Conservation (phyloP, 2,888 invertebrate genomes). For the Gortyna flavago region DNA sequence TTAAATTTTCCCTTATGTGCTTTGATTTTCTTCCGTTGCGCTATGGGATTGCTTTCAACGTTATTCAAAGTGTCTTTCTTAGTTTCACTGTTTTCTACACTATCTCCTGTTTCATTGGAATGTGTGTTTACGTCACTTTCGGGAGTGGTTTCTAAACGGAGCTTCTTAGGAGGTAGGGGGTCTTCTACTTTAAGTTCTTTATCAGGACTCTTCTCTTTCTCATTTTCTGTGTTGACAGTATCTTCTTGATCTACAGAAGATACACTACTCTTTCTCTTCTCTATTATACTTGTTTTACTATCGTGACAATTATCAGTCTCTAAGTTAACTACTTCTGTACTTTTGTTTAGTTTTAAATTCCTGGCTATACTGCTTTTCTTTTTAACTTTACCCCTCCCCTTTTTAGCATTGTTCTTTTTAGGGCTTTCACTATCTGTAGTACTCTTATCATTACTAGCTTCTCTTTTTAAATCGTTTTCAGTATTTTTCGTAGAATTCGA, state of each 20-base stretch:
- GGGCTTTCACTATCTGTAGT: slow-evolving; percentile 78
- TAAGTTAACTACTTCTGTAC: slow-evolving; percentile 77
- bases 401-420: slow-evolving; percentile 81
- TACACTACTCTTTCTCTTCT: slow-evolving; percentile 86
- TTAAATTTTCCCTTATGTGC: slow-evolving; percentile 85
- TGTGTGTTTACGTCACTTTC: slow-evolving; percentile 82
- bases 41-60: slow-evolving; percentile 69
- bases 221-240: slow-evolving; percentile 71
- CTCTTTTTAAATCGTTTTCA: slow-evolving; percentile 76
- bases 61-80: slow-evolving; percentile 76
- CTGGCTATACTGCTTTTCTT: slow-evolving; percentile 77
- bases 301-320: slow-evolving; percentile 82
- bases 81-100: slow-evolving; percentile 71
- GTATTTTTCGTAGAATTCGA: slow-evolving; percentile 76
- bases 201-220: slow-evolving; percentile 79
- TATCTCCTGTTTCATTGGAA: slow-evolving; percentile 82
- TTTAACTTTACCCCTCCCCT: slow-evolving; percentile 82
- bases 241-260: slow-evolving; percentile 85
- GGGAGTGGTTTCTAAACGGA: slow-evolving; percentile 83
- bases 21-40: slow-evolving; percentile 85
- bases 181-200: slow-evolving; percentile 81
- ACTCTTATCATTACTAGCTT: slow-evolving; percentile 80
- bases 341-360: slow-evolving; percentile 77
- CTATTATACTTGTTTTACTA: slow-evolving; percentile 85
- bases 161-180: slow-evolving; percentile 83